These are phyloP conservation scores for Pseudococcus jackbeardsleyi DNA, from an alignment of 2,888 invertebrate species.

Conservation along the genomic window DNA sequence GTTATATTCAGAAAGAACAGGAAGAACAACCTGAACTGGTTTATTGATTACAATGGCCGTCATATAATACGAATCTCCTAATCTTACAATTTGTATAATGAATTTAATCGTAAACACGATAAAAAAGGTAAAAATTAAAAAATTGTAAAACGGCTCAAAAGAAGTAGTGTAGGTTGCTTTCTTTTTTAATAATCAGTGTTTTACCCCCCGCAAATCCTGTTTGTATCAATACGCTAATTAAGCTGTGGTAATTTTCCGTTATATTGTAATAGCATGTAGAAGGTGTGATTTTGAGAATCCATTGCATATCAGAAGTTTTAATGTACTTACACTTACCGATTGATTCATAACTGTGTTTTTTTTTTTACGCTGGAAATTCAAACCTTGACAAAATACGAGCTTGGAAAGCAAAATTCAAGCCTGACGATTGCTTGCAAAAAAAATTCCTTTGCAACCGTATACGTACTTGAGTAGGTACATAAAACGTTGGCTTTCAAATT, in stretches of 20 bases:
- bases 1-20: constrained; percentile 62
- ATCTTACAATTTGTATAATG: constrained; percentile 56
- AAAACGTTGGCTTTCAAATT: constrained; percentile 41
- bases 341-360: constrained; percentile 21
- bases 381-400: constrained; percentile 3
- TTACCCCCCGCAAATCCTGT: constrained; percentile 51
- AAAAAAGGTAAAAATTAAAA: constrained; percentile 60
- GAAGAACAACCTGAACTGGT: constrained; percentile 65
- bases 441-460: constrained; percentile 16
- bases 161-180: constrained; percentile 51
- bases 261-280: constrained; percentile 43
- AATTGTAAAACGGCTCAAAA: constrained; percentile 58
- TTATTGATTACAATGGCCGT: constrained; percentile 65
- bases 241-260: constrained; percentile 48
- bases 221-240: constrained; percentile 47
- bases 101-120: constrained; percentile 60
- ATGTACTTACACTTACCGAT: neutral
- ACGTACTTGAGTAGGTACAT: neutral
- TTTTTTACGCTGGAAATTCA: constrained; percentile 9
- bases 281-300: constrained; percentile 50
- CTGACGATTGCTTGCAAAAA: constrained; percentile 39
- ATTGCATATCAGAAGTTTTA: constrained; percentile 30
- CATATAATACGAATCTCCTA: constrained; percentile 57
- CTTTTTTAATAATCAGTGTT: constrained; percentile 33
- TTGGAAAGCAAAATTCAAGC: constrained; percentile 29